Evolutionary conservation across 2,113 vertebrate genomes (phyloP).

Genomic region (Mystacornis crossleyi): DNA sequence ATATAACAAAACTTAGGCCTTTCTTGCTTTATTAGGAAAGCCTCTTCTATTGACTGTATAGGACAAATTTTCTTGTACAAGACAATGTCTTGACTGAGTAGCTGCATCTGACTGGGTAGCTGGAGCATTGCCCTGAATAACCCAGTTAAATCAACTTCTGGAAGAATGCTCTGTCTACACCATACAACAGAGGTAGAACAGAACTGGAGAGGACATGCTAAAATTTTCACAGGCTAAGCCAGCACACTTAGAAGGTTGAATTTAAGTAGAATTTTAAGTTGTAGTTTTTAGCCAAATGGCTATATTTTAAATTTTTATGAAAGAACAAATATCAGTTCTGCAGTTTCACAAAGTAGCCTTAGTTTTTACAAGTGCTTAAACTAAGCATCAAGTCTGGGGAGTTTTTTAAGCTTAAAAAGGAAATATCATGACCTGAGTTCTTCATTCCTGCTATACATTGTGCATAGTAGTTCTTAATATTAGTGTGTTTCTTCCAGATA

Average conservation of each 20-base stretch:
- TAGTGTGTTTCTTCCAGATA: background rate
- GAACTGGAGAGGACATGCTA: background rate
- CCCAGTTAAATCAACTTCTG: background rate
- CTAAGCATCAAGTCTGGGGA: background rate
- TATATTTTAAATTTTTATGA: background rate
- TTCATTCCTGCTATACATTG: background rate
- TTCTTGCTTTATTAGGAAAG: background rate
- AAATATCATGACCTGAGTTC: background rate
- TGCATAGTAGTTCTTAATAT: background rate
- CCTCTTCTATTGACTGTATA: background rate
- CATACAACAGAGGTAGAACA: background rate
- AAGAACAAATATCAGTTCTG: background rate
- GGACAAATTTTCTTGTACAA: background rate
- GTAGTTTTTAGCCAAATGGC: background rate
- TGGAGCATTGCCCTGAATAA: background rate
- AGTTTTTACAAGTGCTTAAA: rapidly evolving
- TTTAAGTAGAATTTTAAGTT: background rate
- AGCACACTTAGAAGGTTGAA: background rate
- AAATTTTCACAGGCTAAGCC: background rate
- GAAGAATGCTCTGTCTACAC: background rate
- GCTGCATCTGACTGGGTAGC: background rate
- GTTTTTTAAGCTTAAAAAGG: background rate
- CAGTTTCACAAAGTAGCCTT: background rate
- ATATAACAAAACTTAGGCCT: background rate
- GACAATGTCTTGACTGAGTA: background rate